Percentiles rank a stretch among this genome's conserved stretches.
Evolutionary conservation across 53 echinoderm and acorn worm species (phyloP).

Genomic region (Zoroaster sp.): DNA sequence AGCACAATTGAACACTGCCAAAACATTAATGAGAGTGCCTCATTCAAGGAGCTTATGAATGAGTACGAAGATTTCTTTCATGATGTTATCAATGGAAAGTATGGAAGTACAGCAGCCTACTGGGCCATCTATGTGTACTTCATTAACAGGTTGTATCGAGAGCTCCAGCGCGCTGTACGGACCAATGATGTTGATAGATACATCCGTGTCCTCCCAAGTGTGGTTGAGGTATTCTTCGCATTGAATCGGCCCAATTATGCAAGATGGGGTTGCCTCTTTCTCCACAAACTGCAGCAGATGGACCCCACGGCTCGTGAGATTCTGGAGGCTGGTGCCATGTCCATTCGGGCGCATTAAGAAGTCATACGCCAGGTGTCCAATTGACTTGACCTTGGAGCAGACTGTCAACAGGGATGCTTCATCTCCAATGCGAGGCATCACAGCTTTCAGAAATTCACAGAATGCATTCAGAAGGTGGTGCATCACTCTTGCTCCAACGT

Average conservation of each 20-base stretch:
- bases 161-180: no score
- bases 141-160: no score
- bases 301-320: slow-evolving; percentile 17
- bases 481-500: no score
- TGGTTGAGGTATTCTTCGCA: slow-evolving; percentile 65
- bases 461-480: no score
- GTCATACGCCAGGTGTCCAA: background rate
- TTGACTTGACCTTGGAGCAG: background rate
- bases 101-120: no score
- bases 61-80: slow-evolving; percentile 67
- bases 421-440: no score
- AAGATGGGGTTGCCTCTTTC: slow-evolving; percentile 71
- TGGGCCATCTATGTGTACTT: no score
- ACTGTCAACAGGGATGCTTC: no score
- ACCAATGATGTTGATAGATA: no score
- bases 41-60: slow-evolving; percentile 48
- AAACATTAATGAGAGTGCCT: background rate
- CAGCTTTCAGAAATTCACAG: no score
- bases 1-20: slow-evolving; percentile 33
- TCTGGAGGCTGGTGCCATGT: slow-evolving; percentile 24
- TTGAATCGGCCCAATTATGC: slow-evolving; percentile 81
- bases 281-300: slow-evolving; percentile 53
- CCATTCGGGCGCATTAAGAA: background rate
- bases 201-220: slow-evolving; percentile 44
- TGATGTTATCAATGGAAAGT: slow-evolving; percentile 51